These are phyloP conservation scores for Lumbricus terrestris DNA, from an alignment of 2,888 invertebrate species.

Conservation along the genomic window DNA sequence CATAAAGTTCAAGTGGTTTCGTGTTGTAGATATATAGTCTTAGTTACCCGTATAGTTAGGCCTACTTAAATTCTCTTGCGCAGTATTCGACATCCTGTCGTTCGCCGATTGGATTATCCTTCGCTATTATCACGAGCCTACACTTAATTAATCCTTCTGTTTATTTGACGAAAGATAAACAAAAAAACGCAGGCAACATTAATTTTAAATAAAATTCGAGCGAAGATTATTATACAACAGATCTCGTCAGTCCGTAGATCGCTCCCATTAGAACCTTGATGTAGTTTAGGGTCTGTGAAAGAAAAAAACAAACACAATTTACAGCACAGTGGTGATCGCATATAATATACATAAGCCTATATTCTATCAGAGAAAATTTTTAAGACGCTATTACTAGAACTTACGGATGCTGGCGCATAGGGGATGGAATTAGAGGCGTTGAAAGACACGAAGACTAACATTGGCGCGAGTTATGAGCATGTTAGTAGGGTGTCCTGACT, in stretches of 20 bases:
- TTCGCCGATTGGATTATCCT: background rate
- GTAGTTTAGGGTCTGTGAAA: slow-evolving; percentile 38
- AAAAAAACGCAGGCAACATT: background rate
- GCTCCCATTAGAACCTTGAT: slow-evolving; percentile 36
- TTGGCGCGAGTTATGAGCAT: too few relatives aligned
- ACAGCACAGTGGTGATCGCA: background rate
- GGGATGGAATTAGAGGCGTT: too few relatives aligned
- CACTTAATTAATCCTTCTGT: background rate
- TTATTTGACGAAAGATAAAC: too few relatives aligned
- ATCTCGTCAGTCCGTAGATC: slow-evolving; percentile 32
- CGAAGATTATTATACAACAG: slow-evolving; percentile 23
- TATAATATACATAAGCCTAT: too few relatives aligned
- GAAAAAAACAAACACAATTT: background rate
- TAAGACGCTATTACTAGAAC: too few relatives aligned
- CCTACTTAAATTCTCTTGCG: background rate
- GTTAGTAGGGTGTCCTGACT: too few relatives aligned
- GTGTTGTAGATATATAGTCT: too few relatives aligned
- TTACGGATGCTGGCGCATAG: too few relatives aligned
- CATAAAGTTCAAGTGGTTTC: too few relatives aligned
- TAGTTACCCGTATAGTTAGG: too few relatives aligned
- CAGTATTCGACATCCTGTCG: background rate
- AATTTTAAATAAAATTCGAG: background rate
- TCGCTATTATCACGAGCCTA: background rate
- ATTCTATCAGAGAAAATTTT: too few relatives aligned
- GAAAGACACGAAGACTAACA: too few relatives aligned